Evolutionary conservation across 2,888 invertebrate genomes (phyloP), one percentile per base, ranked within the genome.

Genomic region (Gymnocheta viridis): DNA sequence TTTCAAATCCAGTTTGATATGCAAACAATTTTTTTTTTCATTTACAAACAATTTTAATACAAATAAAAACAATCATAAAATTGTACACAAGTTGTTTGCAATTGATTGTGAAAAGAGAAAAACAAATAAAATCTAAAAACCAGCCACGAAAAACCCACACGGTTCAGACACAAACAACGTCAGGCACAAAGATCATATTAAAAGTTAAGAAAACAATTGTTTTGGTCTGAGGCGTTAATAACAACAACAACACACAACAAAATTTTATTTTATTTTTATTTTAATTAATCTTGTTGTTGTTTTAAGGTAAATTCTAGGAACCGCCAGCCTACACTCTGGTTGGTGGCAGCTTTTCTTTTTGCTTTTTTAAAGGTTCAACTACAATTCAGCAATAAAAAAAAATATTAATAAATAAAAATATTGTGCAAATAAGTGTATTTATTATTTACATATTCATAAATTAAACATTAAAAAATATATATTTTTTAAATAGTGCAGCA

Each of bases 281-380:
- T 60, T 49, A 77, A 60, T 60, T 67, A 22, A 35, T 44, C 14
- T 35, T 27, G 27, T 35, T 44, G 7, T 35, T 27, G 27, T 35
- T 41, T 22, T 69, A 38, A 70, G 58, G 64, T 70, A 35, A 58
- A 66, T 83, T 79, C 74, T 51, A 76, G 49, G 73, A 83, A 83
- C 70, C 38, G 27, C 60, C 82, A 66, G 66, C 83, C 83, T 76
- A 80, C 83, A 58, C 70, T 41, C 38, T 64, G n/a, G 35, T 22
- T 64, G n/a, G 35, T 22, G 32, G 14, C 58, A 7, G 19, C n/a
- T 41, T 14, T n/a, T 4, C n/a, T 67, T 17, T 66, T 64, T 58
- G 10, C 49, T 10, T 54, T 32, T 41, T 41, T 29, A 66, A 56
- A 66, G 24, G 47, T 27, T 73, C 38, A n/a, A 19, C 62, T 27